Evolutionary conservation across 2,113 vertebrate genomes (phyloP), one percentile per base, ranked within the genome.

Genomic region (Columba janthina): DNA sequence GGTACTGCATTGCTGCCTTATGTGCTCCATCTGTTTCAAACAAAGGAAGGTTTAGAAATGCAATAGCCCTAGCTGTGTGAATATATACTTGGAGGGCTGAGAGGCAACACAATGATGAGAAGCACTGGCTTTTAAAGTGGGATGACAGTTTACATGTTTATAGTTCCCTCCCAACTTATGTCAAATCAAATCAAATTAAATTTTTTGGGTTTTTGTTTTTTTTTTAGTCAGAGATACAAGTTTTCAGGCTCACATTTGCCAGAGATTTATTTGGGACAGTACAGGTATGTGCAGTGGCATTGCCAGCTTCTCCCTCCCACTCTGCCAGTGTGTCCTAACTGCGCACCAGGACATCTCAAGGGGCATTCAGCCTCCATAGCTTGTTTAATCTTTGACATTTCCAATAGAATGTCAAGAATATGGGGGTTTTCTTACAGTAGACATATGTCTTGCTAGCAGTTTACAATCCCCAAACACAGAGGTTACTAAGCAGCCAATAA

Each of bases 381-480:
- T n/a, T 40, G 7, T 42, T 66, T 44, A 12, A 67, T 69, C 16
- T 82, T 88, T 76, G 46, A 15, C 38, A 18, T 36, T 84, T 76
- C 69, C 6, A 66, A 22, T 22, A 67, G 54, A 77, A 46, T 11
- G 21, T 82, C 9, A 60, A 46, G n/a, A 81, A 60, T 17, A 3
- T 8, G 12, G 9, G 4, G 3, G 1, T 0, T 18, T 42, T 73
- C 14, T 66, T 62, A 25, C 1, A 5, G 12, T 20, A 42, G 32
- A 80, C 62, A n/a, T n/a, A 34, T 25, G 12, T 62, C 67, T 66
- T 48, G 13, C 28, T 70, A 42, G 67, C 60, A 80, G 16, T 88
- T 67, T 85, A 24, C 32, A 75, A 18, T 72, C 10, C 54, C 42
- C 48, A 57, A 65, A 87, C 20, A 70, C 24, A 44, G 64, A 81